phyloP scores from a whole-genome alignment of 2,113 vertebrate genomes.

The Alexandromys fortis region DNA sequence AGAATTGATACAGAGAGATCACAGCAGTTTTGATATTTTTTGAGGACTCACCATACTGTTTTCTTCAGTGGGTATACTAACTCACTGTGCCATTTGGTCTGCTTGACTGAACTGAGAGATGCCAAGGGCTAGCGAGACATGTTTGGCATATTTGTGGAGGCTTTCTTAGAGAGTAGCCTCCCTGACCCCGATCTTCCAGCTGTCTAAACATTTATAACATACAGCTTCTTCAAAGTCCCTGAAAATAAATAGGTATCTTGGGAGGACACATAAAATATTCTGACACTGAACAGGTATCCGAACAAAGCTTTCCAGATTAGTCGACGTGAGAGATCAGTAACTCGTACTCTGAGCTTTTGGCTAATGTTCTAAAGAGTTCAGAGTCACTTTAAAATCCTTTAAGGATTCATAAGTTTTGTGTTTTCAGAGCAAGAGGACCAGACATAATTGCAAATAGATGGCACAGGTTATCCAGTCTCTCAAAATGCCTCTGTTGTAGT shows the following conservation, averaged over 20 bases:
- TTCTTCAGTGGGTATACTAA: background rate
- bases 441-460: too few relatives aligned
- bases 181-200: background rate
- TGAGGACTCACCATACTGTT: background rate
- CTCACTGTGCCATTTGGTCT: background rate
- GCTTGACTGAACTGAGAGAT: background rate
- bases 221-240: background rate
- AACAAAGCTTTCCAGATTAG: background rate
- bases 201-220: background rate
- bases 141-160: too few relatives aligned
- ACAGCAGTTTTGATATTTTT: background rate
- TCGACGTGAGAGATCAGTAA: background rate
- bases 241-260: background rate
- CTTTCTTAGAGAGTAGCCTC: background rate
- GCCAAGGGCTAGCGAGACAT: background rate
- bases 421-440: too few relatives aligned
- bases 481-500: too few relatives aligned
- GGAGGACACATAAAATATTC: too few relatives aligned
- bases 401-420: background rate
- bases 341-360: background rate
- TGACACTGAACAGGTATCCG: background rate
- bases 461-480: too few relatives aligned
- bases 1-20: background rate
- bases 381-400: background rate
- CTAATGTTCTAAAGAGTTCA: background rate